Conservation (phyloP, 92 coral and sea anemone species). For the Bergia puertoricense region DNA sequence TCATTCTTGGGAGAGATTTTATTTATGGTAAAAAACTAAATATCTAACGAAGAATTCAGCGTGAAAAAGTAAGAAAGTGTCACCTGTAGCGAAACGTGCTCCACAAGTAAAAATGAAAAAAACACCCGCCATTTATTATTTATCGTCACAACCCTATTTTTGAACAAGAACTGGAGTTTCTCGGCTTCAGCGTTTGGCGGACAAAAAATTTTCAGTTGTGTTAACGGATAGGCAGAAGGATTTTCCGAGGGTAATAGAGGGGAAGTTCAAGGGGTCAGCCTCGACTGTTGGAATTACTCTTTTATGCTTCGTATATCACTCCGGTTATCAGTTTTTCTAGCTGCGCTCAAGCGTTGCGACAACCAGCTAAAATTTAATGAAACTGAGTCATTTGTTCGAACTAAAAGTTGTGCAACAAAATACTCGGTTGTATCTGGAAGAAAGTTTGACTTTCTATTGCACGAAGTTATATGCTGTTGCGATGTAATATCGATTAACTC, state of each 20-base stretch:
- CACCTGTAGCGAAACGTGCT: slow-evolving; percentile 2
- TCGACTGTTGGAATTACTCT: neutral
- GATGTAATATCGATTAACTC: neutral
- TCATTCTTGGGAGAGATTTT: neutral
- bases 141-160: neutral
- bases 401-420: neutral
- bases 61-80: neutral
- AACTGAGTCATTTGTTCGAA: neutral
- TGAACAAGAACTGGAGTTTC: neutral
- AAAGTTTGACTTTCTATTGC: neutral
- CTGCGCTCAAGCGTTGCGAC: slow-evolving; percentile 19
- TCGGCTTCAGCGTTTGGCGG: neutral
- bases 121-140: slow-evolving; percentile 16
- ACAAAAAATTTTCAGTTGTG: neutral
- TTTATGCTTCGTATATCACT: neutral
- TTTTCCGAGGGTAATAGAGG: neutral
- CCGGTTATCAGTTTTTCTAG: neutral
- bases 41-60: neutral
- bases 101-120: slow-evolving; percentile 18
- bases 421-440: neutral
- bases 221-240: neutral
- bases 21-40: neutral
- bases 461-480: neutral
- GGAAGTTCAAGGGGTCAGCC: neutral
- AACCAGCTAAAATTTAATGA: slow-evolving; percentile 15